Evolutionary conservation across 2,888 invertebrate genomes (phyloP).

Genomic region (Acheta domesticus): DNA sequence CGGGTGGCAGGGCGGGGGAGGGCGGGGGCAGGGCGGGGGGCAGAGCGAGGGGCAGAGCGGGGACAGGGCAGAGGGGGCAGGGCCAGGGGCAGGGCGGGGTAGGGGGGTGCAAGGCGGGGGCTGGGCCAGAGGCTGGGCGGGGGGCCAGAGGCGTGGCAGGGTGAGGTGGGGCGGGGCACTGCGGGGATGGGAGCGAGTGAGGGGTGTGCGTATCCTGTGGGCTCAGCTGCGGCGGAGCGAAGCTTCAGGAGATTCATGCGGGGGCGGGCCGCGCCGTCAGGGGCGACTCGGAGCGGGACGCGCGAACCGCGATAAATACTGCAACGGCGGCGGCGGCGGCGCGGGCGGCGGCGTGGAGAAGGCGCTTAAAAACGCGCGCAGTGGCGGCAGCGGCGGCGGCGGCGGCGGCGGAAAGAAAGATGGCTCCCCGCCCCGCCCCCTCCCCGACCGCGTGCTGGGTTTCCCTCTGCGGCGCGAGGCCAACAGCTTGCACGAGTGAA

Average conservation of each 20-base stretch:
- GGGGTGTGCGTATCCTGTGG: not conserved
- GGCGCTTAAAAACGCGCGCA: not conserved
- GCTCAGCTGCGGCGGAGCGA: constrained; percentile 1
- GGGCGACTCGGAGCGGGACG: constrained; percentile 1
- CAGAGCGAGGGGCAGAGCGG: no score
- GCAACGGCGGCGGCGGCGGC: not conserved
- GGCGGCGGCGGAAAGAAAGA: not conserved
- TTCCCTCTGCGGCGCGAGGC: no score
- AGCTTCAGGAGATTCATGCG: not conserved
- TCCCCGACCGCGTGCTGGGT: not conserved
- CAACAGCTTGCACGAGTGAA: no score
- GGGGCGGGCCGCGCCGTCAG: constrained; percentile 5
- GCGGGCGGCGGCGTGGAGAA: constrained; percentile 18
- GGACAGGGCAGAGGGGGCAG: no score
- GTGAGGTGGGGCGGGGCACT: no score
- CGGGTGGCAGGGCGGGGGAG: no score
- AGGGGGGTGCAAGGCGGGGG: not conserved
- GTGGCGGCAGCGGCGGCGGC: not conserved
- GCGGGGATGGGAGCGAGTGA: not conserved
- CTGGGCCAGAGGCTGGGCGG: not conserved
- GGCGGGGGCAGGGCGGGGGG: no score
- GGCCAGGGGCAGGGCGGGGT: not conserved
- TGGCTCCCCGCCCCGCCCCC: not conserved
- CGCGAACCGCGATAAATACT: constrained; percentile 7
- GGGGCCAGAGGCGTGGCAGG: no score